Evolutionary conservation across 2,113 vertebrate genomes (phyloP).

Genomic region (Malurus elegans): DNA sequence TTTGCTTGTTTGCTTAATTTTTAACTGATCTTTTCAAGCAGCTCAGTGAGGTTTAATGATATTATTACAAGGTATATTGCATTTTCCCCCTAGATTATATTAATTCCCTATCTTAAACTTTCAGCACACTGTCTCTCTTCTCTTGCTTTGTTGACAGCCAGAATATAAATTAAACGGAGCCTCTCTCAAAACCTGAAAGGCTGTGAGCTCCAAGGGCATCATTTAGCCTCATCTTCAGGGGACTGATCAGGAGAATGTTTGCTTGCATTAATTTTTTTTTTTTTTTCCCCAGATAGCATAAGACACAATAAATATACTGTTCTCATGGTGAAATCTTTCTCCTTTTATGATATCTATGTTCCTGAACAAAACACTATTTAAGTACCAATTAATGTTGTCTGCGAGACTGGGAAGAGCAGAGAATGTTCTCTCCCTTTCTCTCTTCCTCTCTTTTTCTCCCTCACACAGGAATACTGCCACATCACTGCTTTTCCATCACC

Average conservation of each 20-base stretch:
- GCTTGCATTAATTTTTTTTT: neutral
- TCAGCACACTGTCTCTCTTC: neutral
- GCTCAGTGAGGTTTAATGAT: neutral
- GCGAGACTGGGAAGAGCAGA: neutral
- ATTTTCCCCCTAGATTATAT: neutral
- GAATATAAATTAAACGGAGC: constrained; percentile 9
- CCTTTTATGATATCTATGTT: neutral
- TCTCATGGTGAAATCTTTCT: neutral
- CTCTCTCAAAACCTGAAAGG: neutral
- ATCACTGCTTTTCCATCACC: neutral
- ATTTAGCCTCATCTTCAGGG: constrained; percentile 4
- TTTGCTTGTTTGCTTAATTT: neutral
- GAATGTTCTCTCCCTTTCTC: neutral
- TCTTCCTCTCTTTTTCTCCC: neutral
- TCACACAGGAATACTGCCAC: neutral
- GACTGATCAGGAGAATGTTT: neutral
- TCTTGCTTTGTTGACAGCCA: neutral
- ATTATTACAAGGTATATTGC: constrained; percentile 1
- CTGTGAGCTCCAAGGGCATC: constrained; percentile 3
- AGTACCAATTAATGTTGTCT: neutral
- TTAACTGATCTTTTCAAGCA: neutral
- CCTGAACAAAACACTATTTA: constrained; percentile 7
- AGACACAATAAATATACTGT: neutral
- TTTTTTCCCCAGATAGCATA: neutral
- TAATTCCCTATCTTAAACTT: constrained; percentile 30